Percentiles rank a stretch among this genome's conserved stretches.
phyloP scores from a whole-genome alignment of 1,140 invertebrate genomes.

The Eumeta japonica region DNA sequence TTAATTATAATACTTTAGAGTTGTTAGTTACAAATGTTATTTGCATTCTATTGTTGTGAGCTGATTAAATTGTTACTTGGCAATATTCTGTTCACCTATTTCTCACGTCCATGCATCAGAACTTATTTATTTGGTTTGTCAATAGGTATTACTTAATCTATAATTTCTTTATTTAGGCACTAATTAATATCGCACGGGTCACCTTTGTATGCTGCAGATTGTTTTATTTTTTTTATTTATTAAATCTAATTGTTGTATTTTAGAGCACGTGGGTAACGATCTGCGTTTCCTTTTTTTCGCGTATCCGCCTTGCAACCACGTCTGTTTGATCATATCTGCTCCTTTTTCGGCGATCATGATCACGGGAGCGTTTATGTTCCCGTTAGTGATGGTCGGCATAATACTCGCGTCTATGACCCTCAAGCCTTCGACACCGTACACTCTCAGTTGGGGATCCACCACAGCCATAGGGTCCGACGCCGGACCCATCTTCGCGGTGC shows the following conservation, averaged over 20 bases:
- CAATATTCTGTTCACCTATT: no score
- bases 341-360: conserved; percentile 95
- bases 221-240: conserved; percentile 13
- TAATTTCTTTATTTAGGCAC: no score
- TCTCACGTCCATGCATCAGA: no score
- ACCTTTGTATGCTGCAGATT: conserved; percentile 24
- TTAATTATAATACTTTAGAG: no score
- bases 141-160: no score
- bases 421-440: conserved; percentile 73
- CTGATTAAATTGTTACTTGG: no score
- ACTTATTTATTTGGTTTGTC: no score
- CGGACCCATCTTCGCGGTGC: conserved; percentile 84
- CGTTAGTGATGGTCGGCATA: conserved; percentile 79
- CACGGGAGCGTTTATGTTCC: conserved; percentile 82
- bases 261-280: conserved; percentile 20
- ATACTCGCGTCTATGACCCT: conserved; percentile 80
- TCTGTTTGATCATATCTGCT: conserved; percentile 78
- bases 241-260: conserved; percentile 17
- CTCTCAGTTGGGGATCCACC: conserved; percentile 75
- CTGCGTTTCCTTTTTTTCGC: conserved; percentile 31
- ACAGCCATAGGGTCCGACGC: conserved; percentile 74
- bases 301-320: conserved; percentile 60
- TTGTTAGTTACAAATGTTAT: no score
- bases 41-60: no score
- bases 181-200: no score